Percentiles rank a stretch among this genome's conserved stretches.
Conservation (phyloP, 2,113 vertebrate species). For the Xiphophorus hellerii region DNA sequence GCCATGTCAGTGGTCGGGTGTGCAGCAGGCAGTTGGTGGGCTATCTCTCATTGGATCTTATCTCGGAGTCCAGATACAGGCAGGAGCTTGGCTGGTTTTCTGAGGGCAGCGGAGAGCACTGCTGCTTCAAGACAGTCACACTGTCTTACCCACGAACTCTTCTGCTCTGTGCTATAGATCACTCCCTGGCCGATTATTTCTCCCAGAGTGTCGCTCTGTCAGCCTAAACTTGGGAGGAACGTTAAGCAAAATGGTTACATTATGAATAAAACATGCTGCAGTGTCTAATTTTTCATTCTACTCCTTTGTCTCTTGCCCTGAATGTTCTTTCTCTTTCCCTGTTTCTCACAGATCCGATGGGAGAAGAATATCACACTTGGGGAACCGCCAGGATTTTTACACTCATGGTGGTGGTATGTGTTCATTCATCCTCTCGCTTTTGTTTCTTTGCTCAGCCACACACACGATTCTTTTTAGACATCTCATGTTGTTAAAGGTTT, state of each 20-base stretch:
- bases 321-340: not conserved
- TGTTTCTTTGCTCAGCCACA: slow-evolving; percentile 11
- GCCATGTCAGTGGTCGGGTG: slow-evolving; percentile 46
- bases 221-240: slow-evolving; percentile 47
- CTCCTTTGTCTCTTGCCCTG: slow-evolving; percentile 41
- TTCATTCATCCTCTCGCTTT: slow-evolving; percentile 12
- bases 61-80: slow-evolving; percentile 70
- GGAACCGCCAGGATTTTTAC: slow-evolving; percentile 82
- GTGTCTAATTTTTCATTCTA: slow-evolving; percentile 47
- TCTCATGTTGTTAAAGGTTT: slow-evolving; percentile 46
- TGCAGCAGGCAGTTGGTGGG: slow-evolving; percentile 44
- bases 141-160: slow-evolving; percentile 53
- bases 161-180: slow-evolving; percentile 42
- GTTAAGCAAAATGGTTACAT: slow-evolving; percentile 59
- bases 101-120: slow-evolving; percentile 57
- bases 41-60: slow-evolving; percentile 69
- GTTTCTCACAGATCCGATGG: slow-evolving; percentile 78
- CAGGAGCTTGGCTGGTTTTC: slow-evolving; percentile 57
- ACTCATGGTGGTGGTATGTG: slow-evolving; percentile 84
- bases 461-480: slow-evolving; percentile 16
- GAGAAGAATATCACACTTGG: slow-evolving; percentile 84
- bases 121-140: slow-evolving; percentile 55
- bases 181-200: slow-evolving; percentile 34
- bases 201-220: slow-evolving; percentile 28
- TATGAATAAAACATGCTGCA: slow-evolving; percentile 69